Percentiles rank a stretch among this genome's conserved stretches.
phyloP scores from a whole-genome alignment of 2,888 invertebrate genomes.

The Drosophila gaucha region DNA sequence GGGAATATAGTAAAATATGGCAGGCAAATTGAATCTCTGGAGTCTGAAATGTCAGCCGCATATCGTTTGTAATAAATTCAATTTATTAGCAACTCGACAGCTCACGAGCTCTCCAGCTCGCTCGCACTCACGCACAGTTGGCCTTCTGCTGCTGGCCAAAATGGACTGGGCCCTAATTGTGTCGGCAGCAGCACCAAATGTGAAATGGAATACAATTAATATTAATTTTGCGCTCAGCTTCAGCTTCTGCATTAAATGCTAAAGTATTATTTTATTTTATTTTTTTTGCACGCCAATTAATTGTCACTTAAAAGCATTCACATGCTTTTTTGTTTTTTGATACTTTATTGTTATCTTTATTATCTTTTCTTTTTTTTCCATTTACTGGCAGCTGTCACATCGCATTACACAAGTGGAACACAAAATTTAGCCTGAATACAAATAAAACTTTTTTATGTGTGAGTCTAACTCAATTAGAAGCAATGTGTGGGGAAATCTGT shows the following conservation, averaged over 20 bases:
- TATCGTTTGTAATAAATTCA: conserved; percentile 72
- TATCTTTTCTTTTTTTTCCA: conserved; percentile 29
- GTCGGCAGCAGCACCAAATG: conserved; percentile 39
- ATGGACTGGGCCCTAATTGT: conserved; percentile 44
- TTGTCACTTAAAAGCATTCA: conserved; percentile 79
- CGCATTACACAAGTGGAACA: background rate
- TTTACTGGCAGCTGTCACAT: conserved; percentile 40
- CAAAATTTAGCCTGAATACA: background rate
- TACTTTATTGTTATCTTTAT: conserved; percentile 13
- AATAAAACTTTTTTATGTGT: conserved; percentile 4
- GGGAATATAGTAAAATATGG: conserved; percentile 21
- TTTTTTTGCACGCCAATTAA: conserved; percentile 42
- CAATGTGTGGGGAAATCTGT: background rate
- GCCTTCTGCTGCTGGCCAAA: conserved; percentile 31
- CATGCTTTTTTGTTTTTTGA: conserved; percentile 53
- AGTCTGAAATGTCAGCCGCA: conserved; percentile 59
- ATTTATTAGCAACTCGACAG: conserved; percentile 65
- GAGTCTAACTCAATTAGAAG: background rate
- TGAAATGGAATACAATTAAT: conserved; percentile 74
- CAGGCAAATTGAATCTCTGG: conserved; percentile 64
- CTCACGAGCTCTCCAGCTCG: conserved; percentile 9
- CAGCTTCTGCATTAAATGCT: conserved; percentile 52
- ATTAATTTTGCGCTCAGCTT: conserved; percentile 63
- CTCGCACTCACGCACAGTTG: conserved; percentile 11
- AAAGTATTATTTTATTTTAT: conserved; percentile 45